Percentiles rank a stretch among this genome's conserved stretches.
Conservation (phyloP, 2,797 vertebrate genomes). For the Tenualosa thibaudeaui region DNA sequence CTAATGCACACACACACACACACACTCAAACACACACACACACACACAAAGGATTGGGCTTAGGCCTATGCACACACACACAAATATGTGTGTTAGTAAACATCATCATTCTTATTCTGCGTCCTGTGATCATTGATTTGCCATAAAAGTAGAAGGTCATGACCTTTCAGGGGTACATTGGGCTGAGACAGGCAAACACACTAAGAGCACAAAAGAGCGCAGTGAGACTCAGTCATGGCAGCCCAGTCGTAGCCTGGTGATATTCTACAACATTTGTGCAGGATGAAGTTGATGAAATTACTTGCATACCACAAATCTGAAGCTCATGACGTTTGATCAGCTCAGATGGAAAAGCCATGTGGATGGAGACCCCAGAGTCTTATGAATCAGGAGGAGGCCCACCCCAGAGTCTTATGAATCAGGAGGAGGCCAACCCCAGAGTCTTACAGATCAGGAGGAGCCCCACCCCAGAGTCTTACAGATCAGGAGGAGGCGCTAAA, state of each 20-base stretch:
- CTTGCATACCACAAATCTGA: background rate
- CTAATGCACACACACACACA: background rate
- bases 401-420: too few relatives aligned
- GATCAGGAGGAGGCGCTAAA: too few relatives aligned
- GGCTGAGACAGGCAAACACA: background rate
- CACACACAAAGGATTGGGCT: too few relatives aligned
- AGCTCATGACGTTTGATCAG: background rate
- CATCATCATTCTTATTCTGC: background rate
- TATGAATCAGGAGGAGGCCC: too few relatives aligned
- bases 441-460: too few relatives aligned
- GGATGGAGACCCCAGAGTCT: background rate
- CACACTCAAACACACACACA: background rate
- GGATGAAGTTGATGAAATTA: background rate
- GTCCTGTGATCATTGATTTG: slow-evolving; percentile 2
- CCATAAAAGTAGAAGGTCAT: background rate
- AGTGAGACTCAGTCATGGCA: background rate
- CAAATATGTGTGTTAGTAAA: background rate
- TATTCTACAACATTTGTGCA: background rate
- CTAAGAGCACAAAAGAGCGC: background rate
- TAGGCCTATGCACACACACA: background rate
- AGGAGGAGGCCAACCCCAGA: too few relatives aligned
- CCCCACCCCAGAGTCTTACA: too few relatives aligned
- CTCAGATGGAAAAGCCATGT: background rate
- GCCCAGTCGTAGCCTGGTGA: background rate
- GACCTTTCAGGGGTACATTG: background rate